These are phyloP conservation scores for Xenentodon cancila DNA, from an alignment of 2,797 vertebrate species.

Conservation along the genomic window DNA sequence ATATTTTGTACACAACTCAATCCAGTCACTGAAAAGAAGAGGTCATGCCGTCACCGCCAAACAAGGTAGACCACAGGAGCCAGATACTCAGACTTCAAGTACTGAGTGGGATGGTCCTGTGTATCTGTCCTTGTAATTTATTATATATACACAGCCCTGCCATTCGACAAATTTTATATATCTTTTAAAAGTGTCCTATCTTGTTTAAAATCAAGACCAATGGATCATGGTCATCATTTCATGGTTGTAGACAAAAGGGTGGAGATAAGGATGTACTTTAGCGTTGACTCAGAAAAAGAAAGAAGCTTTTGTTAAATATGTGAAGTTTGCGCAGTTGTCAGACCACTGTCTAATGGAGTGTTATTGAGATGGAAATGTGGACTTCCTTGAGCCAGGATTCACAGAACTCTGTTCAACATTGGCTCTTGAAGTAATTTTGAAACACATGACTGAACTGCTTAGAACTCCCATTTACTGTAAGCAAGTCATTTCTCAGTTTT, in stretches of 20 bases:
- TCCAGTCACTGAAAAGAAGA: slow-evolving; percentile 74
- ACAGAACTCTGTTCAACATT: not conserved
- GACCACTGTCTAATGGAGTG: slow-evolving; percentile 23
- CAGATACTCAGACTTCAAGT: slow-evolving; percentile 46
- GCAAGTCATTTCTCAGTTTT: slow-evolving; percentile 1
- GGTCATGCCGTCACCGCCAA: slow-evolving; percentile 47
- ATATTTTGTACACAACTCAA: slow-evolving; percentile 79
- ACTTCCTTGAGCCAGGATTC: slow-evolving; percentile 31
- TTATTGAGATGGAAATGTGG: slow-evolving; percentile 25
- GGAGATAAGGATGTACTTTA: slow-evolving; percentile 35
- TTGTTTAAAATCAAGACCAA: slow-evolving; percentile 11
- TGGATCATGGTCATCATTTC: slow-evolving; percentile 40
- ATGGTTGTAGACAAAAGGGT: slow-evolving; percentile 47
- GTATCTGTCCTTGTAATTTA: slow-evolving; percentile 74
- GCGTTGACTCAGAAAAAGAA: slow-evolving; percentile 21
- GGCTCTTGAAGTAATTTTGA: not conserved
- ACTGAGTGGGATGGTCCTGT: slow-evolving; percentile 75
- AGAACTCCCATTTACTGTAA: not conserved
- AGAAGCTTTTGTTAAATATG: slow-evolving; percentile 36
- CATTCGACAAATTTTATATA: slow-evolving; percentile 20
- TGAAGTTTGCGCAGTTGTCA: slow-evolving; percentile 21
- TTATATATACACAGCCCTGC: slow-evolving; percentile 15
- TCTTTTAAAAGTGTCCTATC: slow-evolving; percentile 14
- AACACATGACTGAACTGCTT: not conserved
- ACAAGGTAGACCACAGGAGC: slow-evolving; percentile 41